Conservation (phyloP, 2,888 invertebrate genomes). For the Xanthorhoe designata region DNA sequence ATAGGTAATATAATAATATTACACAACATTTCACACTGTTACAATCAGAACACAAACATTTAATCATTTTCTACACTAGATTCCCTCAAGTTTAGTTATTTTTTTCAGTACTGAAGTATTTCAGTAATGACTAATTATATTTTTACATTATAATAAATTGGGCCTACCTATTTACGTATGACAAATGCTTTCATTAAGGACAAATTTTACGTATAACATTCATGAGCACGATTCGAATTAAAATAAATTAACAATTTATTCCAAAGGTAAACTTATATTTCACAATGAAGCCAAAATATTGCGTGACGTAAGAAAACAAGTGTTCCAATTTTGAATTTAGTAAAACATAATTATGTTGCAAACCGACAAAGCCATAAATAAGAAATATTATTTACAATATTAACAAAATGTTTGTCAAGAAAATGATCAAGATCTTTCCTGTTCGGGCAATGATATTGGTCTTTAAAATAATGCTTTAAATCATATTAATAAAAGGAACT, state of each 20-base stretch:
- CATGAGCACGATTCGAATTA: conserved; percentile 75
- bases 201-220: conserved; percentile 78
- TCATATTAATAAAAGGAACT: conserved; percentile 64
- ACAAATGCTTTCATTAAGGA: conserved; percentile 77
- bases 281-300: conserved; percentile 59
- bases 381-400: conserved; percentile 76
- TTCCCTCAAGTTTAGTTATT: conserved; percentile 75
- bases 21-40: conserved; percentile 81
- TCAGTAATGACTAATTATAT: conserved; percentile 76
- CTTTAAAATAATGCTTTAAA: conserved; percentile 53
- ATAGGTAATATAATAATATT: conserved; percentile 76
- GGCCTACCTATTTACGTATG: conserved; percentile 84
- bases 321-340: conserved; percentile 61
- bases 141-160: conserved; percentile 83
- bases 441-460: conserved; percentile 45
- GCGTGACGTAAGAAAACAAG: conserved; percentile 67
- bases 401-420: conserved; percentile 62
- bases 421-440: conserved; percentile 76
- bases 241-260: conserved; percentile 71
- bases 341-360: conserved; percentile 47
- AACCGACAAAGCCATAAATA: conserved; percentile 63
- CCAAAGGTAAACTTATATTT: conserved; percentile 61
- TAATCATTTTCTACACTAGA: conserved; percentile 77
- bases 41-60: conserved; percentile 84
- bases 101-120: conserved; percentile 31